phyloP scores from a whole-genome alignment of 1,140 invertebrate genomes.

The Vanessa tameamea region DNA sequence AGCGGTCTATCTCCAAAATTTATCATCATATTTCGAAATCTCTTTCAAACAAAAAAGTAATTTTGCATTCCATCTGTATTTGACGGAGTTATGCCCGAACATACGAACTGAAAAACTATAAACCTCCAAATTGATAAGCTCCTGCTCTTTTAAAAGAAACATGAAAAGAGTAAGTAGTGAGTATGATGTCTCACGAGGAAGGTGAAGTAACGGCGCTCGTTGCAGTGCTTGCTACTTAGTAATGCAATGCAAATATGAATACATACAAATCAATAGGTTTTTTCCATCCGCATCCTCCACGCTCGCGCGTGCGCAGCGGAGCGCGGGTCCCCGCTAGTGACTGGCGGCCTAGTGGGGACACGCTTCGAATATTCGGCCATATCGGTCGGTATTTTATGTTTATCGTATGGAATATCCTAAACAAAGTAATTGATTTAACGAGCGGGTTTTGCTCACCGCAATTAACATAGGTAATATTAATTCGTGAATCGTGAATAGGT shows the following conservation, averaged over 20 bases:
- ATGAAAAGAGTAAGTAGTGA: not conserved
- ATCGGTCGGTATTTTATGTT: not conserved
- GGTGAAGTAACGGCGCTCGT: not conserved
- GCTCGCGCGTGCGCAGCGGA: conserved; percentile 16
- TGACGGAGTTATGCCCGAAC: too few species aligned
- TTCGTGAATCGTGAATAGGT: too few species aligned
- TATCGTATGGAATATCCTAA: not conserved
- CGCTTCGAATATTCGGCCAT: not conserved
- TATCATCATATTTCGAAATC: too few species aligned
- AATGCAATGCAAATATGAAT: conserved; percentile 1
- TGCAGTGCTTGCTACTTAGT: not conserved
- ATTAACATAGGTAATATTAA: too few species aligned
- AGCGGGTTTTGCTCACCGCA: too few species aligned
- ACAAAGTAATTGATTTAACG: too few species aligned
- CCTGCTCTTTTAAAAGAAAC: too few species aligned
- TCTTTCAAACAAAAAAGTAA: too few species aligned
- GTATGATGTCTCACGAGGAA: not conserved
- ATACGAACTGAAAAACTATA: too few species aligned
- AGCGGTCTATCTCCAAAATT: too few species aligned
- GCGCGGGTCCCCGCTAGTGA: conserved; percentile 9
- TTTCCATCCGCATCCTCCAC: conserved; percentile 18
- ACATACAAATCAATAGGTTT: conserved; percentile 17
- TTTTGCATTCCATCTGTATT: too few species aligned
- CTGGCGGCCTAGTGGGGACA: conserved; percentile 1
- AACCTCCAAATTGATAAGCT: too few species aligned